A percentile compares a stretch with the other conserved stretches of the same genome.
These are phyloP conservation scores for Xiphydria camelus DNA, from an alignment of 2,888 invertebrate species.

Conservation along the genomic window DNA sequence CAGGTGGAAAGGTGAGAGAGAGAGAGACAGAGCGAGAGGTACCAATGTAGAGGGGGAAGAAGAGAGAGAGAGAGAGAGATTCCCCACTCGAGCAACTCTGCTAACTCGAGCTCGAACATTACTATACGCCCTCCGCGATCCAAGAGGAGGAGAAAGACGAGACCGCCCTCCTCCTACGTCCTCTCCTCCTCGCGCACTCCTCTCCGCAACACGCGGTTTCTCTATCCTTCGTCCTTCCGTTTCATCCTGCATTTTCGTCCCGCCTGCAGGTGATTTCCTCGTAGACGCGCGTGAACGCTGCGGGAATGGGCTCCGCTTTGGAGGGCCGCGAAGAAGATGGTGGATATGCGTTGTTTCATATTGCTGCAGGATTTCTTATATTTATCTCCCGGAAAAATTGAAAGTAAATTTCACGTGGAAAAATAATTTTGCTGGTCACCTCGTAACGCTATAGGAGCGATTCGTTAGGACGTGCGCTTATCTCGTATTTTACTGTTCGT, in stretches of 20 bases:
- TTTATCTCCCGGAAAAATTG: no score
- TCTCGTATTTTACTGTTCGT: no score
- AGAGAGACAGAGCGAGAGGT: conserved; percentile 16
- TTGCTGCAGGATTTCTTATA: no score
- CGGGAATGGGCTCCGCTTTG: neutral
- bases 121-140: conserved; percentile 54
- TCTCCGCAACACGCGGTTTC: no score
- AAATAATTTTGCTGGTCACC: no score
- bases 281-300: neutral
- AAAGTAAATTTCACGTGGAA: no score
- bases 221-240: conserved; percentile 17
- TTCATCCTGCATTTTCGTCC: neutral
- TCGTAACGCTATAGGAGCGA: no score
- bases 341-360: no score
- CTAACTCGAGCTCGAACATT: conserved; percentile 45
- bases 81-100: conserved; percentile 34
- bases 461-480: no score
- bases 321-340: no score
- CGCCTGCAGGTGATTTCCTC: neutral
- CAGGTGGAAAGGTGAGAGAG: conserved; percentile 48
- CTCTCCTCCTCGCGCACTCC: conserved; percentile 26
- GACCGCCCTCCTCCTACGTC: conserved; percentile 51
- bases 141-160: conserved; percentile 55
- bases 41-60: conserved; percentile 8
- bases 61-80: conserved; percentile 18